Conservation (phyloP, 2,888 invertebrate genomes). For the Caradrina clavipalpis region DNA sequence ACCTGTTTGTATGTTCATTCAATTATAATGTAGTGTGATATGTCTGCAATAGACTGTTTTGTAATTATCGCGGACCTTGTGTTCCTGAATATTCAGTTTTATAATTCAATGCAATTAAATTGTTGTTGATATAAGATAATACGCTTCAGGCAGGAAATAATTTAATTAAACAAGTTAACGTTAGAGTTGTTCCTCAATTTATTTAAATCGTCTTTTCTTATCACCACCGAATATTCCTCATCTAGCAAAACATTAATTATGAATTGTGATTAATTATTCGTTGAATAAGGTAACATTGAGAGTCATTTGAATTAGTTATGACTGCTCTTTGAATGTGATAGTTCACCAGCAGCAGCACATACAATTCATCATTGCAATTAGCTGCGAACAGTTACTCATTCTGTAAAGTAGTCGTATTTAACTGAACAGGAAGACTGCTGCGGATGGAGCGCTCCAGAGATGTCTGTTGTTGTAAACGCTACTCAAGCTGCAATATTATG, state of each 20-base stretch:
- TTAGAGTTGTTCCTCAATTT: neutral
- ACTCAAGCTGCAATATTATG: neutral
- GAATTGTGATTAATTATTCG: too few relatives aligned
- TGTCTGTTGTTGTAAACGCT: neutral
- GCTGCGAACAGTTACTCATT: too few relatives aligned
- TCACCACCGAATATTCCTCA: too few relatives aligned
- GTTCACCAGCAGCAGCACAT: too few relatives aligned
- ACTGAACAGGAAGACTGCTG: neutral
- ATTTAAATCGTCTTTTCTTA: neutral
- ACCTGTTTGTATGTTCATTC: constrained; percentile 18
- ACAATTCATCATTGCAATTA: too few relatives aligned
- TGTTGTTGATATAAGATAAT: constrained; percentile 1
- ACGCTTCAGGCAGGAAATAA: constrained; percentile 3
- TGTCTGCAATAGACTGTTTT: constrained; percentile 25
- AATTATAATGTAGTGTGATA: constrained; percentile 22
- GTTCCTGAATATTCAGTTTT: constrained; percentile 5
- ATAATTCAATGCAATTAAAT: constrained; percentile 5
- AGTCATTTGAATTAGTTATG: too few relatives aligned
- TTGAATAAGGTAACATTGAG: too few relatives aligned
- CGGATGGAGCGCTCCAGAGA: too few relatives aligned
- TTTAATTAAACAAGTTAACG: neutral
- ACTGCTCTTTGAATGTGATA: too few relatives aligned
- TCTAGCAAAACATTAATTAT: too few relatives aligned
- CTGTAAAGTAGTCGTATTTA: neutral
- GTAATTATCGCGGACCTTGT: constrained; percentile 21